Conservation (phyloP, 1,140 invertebrate species). For the Leptoteleia sp. region DNA sequence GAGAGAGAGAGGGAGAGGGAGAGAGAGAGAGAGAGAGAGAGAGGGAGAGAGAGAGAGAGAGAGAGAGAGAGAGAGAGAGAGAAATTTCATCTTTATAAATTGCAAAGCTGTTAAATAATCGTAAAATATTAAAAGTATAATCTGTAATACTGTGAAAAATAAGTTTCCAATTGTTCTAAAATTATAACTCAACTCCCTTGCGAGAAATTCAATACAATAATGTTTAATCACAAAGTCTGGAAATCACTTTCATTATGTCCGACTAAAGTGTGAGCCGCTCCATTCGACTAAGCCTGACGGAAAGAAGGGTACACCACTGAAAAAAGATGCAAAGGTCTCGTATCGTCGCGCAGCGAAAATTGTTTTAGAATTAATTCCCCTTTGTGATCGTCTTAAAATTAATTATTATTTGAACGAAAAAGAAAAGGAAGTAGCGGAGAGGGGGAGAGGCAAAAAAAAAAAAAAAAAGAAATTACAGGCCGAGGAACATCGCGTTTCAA, state of each 20-base stretch:
- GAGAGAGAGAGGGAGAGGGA: no score
- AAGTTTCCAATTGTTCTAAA: not conserved
- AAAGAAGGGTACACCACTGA: slow-evolving; percentile 39
- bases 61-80: no score
- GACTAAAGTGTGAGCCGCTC: slow-evolving; percentile 21
- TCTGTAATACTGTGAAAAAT: no score
- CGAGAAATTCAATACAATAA: slow-evolving; percentile 18
- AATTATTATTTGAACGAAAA: slow-evolving; percentile 49
- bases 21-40: no score
- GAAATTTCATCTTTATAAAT: no score
- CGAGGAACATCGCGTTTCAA: slow-evolving; percentile 13
- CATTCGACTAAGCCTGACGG: slow-evolving; percentile 13
- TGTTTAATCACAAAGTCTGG: slow-evolving; percentile 34
- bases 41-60: no score
- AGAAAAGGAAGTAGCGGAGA: no score
- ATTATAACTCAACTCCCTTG: not conserved
- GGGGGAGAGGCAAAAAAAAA: no score
- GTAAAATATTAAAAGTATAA: no score
- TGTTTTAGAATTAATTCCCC: slow-evolving; percentile 23
- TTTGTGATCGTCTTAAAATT: slow-evolving; percentile 34
- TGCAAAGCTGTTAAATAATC: no score
- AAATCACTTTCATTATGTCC: slow-evolving; percentile 40
- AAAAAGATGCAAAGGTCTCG: slow-evolving; percentile 22
- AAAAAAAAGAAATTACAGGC: slow-evolving; percentile 30
- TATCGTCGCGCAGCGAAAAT: slow-evolving; percentile 2